Base-by-base conservation (phyloP, 2,797 vertebrate species). In the Gallinago nigripennis region DNA sequence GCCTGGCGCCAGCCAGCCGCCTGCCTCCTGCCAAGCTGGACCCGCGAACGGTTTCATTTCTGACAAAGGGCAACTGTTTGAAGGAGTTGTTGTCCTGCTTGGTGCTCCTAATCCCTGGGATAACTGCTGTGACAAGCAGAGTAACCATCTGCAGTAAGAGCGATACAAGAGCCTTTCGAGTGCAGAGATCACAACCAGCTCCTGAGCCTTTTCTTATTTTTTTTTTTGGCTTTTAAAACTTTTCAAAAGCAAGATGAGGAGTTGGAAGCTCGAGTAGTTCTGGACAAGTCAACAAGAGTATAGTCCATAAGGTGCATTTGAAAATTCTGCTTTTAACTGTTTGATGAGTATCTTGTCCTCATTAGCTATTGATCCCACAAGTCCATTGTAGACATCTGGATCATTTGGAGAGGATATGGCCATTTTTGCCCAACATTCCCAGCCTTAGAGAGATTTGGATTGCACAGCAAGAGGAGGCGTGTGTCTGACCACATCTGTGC, bases 1-100 rank as follows among this genome's bases (percentile, higher is more conserved):
- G 95, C 94, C 95, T 91, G 92, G 90, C 57, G 85, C 92, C 91
- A 81, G 76, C 75, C 8, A 2, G 35, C 90, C 31, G 45, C 61
- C 75, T 6, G 31, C 64, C 82, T 89, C 69, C 89, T 86, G 95
- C 94, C 92, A 93, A 68, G 92, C 90, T 64, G 86, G 82, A 57
- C 83, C 77, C 53, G 12, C 48, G 23, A 41, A 56, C 18, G 2
- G 50, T 56, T 84, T 57, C 51, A 20, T 76, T 84, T 64, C 88
- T 85, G 77, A 95, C 95, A 96, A 96, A 95, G 90, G 56, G 60
- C 85, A 86, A 84, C 91, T 97, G 95, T 95, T 86, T 23, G 43
- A 33, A 89, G 85, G 66, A 81, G 69, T 65, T 95, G 91, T 94
- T 96, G 93, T 94, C 91, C 27, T 92, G 68, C 83, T 77, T 43